Evolutionary conservation across 1,140 invertebrate species (phyloP), one percentile per base, ranked within the genome.

Genomic region (Lepidurus couesii): DNA sequence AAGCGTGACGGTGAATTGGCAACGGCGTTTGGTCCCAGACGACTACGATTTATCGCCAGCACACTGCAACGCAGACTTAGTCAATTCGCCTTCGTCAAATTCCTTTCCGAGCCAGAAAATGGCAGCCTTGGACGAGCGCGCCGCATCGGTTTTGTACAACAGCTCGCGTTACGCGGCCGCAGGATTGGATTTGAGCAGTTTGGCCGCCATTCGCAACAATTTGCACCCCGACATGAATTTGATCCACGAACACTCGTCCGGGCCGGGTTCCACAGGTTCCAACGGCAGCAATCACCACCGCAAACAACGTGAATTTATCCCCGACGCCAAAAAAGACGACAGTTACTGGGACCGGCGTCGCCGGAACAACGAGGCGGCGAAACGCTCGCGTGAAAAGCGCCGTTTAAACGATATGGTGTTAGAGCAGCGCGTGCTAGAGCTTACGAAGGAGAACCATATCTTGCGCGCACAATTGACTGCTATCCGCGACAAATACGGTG

Each of bases 321-420:
- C 96, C 0, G 96, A 98, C 82, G 95, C 92, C 84, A 97, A 96
- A 83, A 99, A 98, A 84, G 96, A 99, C 83, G 94, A 97, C 81
- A 94, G 92, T 82, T 98, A 99, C 86, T 99, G 97, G 97, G 96
- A 98, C 85, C 89, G 96, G 43, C 88, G 97, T 65, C 88, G 95
- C 65, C 89, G 96, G 44, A 98, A 98, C 86, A 99, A 99, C 85
- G 96, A 98, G 85, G 94, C 97, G 0, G 97, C 95, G 42, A 95
- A 97, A 84, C 86, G 96, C 7, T 98, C 95, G 2, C 88, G 97
- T 1, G 96, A 98, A 85, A 98, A 98, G 86, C 88, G 97, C 21
- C 90, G 97, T 11, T 92, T 97, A 86, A 98, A 98, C 84, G 97
- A 99, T 85, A 96, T 98, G 93, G 95, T 97, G 0, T 87, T 98